These are phyloP conservation scores for Metallyticus violacea DNA, from an alignment of 2,888 invertebrate genomes.

Conservation along the genomic window DNA sequence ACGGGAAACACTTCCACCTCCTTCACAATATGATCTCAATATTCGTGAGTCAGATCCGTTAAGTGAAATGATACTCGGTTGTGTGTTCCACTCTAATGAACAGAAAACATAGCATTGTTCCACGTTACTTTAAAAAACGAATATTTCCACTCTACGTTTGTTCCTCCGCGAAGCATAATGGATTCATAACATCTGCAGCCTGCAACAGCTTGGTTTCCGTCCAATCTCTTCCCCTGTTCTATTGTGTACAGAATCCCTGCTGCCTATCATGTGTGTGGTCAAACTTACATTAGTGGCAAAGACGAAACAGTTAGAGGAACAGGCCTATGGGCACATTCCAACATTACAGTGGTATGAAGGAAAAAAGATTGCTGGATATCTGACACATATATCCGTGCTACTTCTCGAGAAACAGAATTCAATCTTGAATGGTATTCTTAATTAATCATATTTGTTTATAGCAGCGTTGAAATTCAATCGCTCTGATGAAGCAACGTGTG, in stretches of 20 bases:
- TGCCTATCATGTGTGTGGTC: not conserved
- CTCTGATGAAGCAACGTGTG: too few relatives aligned
- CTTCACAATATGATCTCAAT: too few relatives aligned
- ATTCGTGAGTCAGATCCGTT: too few relatives aligned
- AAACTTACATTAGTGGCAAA: not conserved
- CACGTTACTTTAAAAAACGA: not conserved
- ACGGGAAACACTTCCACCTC: too few relatives aligned
- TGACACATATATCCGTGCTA: too few relatives aligned
- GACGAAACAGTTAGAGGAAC: not conserved
- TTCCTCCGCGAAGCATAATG: not conserved
- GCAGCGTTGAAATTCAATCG: too few relatives aligned
- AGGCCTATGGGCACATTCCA: not conserved
- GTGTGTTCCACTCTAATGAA: not conserved
- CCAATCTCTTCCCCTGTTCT: not conserved
- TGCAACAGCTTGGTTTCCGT: not conserved
- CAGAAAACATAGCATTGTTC: not conserved
- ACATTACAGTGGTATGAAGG: too few relatives aligned
- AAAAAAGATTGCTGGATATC: too few relatives aligned
- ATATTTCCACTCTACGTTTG: not conserved
- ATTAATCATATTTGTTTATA: too few relatives aligned
- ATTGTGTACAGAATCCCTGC: not conserved
- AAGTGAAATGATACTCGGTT: too few relatives aligned
- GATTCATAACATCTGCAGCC: not conserved
- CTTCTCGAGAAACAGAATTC: too few relatives aligned
- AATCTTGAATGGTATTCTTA: too few relatives aligned